Conservation (phyloP, 2,888 invertebrate species). For the Zele albiditarsus region DNA sequence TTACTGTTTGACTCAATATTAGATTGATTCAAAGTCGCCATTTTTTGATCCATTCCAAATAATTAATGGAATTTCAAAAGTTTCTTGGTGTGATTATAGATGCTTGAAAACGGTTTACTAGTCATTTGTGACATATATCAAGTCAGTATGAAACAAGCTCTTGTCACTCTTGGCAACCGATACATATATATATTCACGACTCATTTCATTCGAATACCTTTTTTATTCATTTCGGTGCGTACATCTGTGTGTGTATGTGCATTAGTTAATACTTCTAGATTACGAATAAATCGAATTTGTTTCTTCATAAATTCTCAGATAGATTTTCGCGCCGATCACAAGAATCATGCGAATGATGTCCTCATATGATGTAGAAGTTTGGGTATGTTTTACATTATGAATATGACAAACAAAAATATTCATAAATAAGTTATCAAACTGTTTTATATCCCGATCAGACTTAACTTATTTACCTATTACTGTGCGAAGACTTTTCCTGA, state of each 20-base stretch:
- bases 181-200: not conserved
- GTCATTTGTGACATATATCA: not conserved
- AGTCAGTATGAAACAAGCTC: conserved; percentile 38
- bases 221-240: not conserved
- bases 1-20: not conserved
- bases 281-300: not conserved
- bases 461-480: too few relatives aligned
- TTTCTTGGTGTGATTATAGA: conserved; percentile 32
- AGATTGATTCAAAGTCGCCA: conserved; percentile 6
- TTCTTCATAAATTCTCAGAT: too few relatives aligned
- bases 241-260: not conserved
- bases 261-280: not conserved
- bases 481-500: too few relatives aligned
- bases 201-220: not conserved
- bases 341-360: too few relatives aligned
- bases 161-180: conserved; percentile 33
- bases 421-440: too few relatives aligned
- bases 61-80: conserved; percentile 25
- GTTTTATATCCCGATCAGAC: too few relatives aligned
- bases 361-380: too few relatives aligned
- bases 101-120: conserved; percentile 23
- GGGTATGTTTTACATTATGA: too few relatives aligned
- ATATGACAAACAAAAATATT: too few relatives aligned
- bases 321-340: too few relatives aligned
- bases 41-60: conserved; percentile 25